Base-by-base conservation (phyloP, 2,113 vertebrate genomes). In the Rana temporaria region DNA sequence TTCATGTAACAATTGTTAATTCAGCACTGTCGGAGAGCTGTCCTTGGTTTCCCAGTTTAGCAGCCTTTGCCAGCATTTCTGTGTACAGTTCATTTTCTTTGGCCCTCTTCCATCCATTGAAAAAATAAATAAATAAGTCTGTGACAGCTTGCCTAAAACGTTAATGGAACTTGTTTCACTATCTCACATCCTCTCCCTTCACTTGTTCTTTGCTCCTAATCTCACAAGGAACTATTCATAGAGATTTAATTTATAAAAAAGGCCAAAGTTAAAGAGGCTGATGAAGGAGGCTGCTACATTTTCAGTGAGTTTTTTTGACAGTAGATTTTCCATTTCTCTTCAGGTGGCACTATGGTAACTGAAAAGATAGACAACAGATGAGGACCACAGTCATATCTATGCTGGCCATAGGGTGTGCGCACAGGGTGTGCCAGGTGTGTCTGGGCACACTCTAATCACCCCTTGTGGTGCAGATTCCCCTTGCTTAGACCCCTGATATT, bases 41-140 rank as follows among this genome's bases (percentile, higher is more conserved):
- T 82, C 62, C 64, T 75, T 82, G 71, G 52, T 74, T 82, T 67
- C 62, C 80, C 62, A 48, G 53, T 74, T 48, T 65, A 56, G 52
- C 15, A 71, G 34, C 4, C 24, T 63, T 73, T 81, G 69, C 79
- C 79, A 57, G 63, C 68, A 65, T 32, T 53, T 73, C 60, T 81
- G 66, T 60, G 53, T 68, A 57, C 55, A 59, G 55, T 70, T 70
- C 32, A 71, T 73, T 73, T 73, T 72, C 22, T 56, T 72, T 81
- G 79, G 79, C 79, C 18, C 48, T 9, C 26, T 14, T 73, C 69
- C 79, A 65, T 42, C 57, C 34, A 73, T 73, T 73, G 69, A 65
- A 73, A 53, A 53, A 38, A 38, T n/a, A n/a, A n/a, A n/a, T n/a
- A n/a, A 38, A 4, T 38, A 38, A 52, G 17, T 24, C 59, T 26